These are phyloP conservation scores for Aeoliscus strigatus DNA, from an alignment of 2,797 vertebrate genomes.

Conservation along the genomic window DNA sequence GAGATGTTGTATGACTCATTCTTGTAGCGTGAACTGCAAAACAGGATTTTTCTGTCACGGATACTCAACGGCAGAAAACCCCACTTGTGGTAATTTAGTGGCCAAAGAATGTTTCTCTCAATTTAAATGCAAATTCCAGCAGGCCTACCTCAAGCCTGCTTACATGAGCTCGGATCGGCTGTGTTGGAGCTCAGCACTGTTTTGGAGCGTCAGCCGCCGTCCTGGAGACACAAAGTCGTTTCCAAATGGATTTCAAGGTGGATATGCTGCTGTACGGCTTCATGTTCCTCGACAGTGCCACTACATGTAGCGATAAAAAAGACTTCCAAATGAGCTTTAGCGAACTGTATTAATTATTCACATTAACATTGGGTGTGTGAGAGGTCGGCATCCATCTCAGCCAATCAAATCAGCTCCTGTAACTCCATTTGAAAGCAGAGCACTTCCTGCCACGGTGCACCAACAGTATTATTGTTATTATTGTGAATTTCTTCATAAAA, in stretches of 20 bases:
- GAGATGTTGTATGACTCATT: slow-evolving; percentile 17
- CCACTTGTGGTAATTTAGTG: slow-evolving; percentile 22
- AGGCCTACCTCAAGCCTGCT: slow-evolving; percentile 5
- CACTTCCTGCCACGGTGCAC: slow-evolving; percentile 26
- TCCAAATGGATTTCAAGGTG: slow-evolving; percentile 27
- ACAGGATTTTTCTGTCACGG: slow-evolving; percentile 28
- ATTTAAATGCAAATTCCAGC: slow-evolving; percentile 31
- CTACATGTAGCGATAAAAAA: slow-evolving; percentile 19
- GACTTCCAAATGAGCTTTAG: slow-evolving; percentile 3
- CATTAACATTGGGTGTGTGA: slow-evolving; percentile 30
- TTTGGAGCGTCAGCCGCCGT: slow-evolving; percentile 1
- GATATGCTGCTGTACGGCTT: slow-evolving; percentile 1
- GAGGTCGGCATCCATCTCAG: slow-evolving; percentile 40
- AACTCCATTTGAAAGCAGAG: slow-evolving; percentile 43
- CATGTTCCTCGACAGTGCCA: slow-evolving; percentile 22
- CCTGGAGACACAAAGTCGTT: slow-evolving; percentile 17
- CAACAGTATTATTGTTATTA: slow-evolving; percentile 50
- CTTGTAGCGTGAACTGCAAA: slow-evolving; percentile 24
- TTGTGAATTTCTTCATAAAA: slow-evolving; percentile 17
- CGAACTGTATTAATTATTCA: slow-evolving; percentile 32
- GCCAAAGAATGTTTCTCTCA: slow-evolving; percentile 16
- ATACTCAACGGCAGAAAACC: slow-evolving; percentile 12
- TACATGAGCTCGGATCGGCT: slow-evolving; percentile 15
- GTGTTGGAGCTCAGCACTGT: neutral
- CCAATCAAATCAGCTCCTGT: slow-evolving; percentile 50